Conservation (phyloP, 2,113 vertebrate species). For the Callipepla squamata region DNA sequence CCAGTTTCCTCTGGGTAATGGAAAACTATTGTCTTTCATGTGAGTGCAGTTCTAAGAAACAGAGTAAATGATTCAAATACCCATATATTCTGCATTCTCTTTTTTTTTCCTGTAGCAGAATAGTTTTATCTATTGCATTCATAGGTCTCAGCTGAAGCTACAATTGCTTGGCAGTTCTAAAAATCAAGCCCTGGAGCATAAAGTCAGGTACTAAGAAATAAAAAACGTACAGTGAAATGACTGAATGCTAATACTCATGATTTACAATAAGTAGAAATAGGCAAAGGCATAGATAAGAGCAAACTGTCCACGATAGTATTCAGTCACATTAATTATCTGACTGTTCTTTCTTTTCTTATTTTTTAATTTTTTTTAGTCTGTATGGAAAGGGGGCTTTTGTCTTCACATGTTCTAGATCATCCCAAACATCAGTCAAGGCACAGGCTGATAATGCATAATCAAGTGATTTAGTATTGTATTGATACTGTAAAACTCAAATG, state of each 20-base stretch:
- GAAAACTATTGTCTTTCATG: background rate
- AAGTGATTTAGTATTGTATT: background rate
- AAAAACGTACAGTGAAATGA: conserved; percentile 9
- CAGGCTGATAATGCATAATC: background rate
- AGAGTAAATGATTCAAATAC: background rate
- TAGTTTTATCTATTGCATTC: conserved; percentile 1
- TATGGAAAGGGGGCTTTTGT: background rate
- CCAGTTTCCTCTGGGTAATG: background rate
- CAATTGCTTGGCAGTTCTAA: conserved; percentile 22
- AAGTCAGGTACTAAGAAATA: conserved; percentile 16
- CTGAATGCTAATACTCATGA: conserved; percentile 23
- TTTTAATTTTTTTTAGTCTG: background rate
- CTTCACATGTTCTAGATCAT: background rate
- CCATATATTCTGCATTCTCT: background rate
- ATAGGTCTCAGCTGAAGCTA: background rate
- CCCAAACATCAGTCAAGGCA: background rate
- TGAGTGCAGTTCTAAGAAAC: background rate
- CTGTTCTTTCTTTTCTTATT: background rate
- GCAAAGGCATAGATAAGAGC: background rate
- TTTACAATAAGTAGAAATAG: conserved; percentile 10
- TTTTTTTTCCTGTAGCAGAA: background rate
- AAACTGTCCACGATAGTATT: background rate
- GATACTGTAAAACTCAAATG: background rate
- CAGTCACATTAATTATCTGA: background rate
- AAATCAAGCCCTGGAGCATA: conserved; percentile 36